Evolutionary conservation across 2,113 vertebrate species (phyloP).

Genomic region (Peromyscus polionotus): DNA sequence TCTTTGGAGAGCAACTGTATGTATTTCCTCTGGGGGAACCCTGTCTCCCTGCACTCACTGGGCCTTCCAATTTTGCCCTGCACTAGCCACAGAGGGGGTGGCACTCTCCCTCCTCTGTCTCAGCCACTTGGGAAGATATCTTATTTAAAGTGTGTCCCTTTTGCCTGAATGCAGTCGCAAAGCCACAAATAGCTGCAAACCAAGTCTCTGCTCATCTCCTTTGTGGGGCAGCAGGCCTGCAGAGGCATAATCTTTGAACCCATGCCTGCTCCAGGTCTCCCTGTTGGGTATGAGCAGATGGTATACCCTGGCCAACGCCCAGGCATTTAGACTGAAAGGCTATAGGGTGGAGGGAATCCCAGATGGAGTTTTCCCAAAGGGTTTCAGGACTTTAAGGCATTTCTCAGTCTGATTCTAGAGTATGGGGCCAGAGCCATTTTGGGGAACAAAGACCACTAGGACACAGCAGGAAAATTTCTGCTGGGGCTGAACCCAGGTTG

Average conservation of each 20-base stretch:
- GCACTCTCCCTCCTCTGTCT: rapidly evolving
- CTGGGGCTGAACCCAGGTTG: background rate
- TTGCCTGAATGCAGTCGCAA: background rate
- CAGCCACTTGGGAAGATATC: background rate
- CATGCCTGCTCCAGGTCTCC: background rate
- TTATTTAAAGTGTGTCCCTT: background rate
- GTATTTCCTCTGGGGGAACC: background rate
- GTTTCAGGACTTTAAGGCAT: background rate
- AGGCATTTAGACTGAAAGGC: background rate
- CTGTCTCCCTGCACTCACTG: rapidly evolving
- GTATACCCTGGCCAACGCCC: rapidly evolving
- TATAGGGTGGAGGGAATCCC: rapidly evolving
- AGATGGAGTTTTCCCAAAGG: background rate
- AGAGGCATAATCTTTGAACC: background rate
- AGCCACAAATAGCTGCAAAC: background rate
- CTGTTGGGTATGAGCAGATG: background rate
- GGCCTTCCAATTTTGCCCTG: background rate
- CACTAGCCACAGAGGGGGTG: background rate
- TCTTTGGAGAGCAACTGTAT: background rate
- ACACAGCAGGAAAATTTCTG: background rate
- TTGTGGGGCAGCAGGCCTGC: rapidly evolving
- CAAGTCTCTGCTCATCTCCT: background rate
- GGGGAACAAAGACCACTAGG: background rate
- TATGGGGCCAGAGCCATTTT: no score
- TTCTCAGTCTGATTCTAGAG: background rate